phyloP scores from a whole-genome alignment of 2,888 invertebrate species.

The Stegophylla sp. region DNA sequence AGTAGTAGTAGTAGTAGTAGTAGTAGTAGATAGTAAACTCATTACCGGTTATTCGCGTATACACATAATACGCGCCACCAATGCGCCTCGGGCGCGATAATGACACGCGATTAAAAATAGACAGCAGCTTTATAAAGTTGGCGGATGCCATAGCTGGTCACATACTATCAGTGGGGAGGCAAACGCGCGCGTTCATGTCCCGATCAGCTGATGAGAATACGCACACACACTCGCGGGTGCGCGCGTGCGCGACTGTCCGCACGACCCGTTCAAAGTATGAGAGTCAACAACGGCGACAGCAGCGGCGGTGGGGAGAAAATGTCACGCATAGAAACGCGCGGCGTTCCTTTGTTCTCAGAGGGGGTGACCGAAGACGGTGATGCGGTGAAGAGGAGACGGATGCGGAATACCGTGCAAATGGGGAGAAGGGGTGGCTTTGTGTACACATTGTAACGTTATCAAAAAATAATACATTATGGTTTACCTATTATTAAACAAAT shows the following conservation, averaged over 20 bases:
- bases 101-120: slow-evolving; percentile 40
- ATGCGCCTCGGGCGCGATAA: no score
- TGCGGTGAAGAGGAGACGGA: not conserved
- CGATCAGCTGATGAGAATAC: slow-evolving; percentile 39
- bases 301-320: slow-evolving; percentile 25
- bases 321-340: slow-evolving; percentile 41
- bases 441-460: slow-evolving; percentile 30
- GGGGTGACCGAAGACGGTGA: slow-evolving; percentile 10
- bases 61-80: not conserved
- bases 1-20: no score
- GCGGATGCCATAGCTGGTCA: not conserved
- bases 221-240: not conserved
- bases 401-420: not conserved
- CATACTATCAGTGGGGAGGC: slow-evolving; percentile 2
- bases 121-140: not conserved
- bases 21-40: no score
- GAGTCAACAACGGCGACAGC: not conserved
- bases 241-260: not conserved
- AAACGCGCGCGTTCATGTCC: slow-evolving; percentile 12
- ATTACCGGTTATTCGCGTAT: slow-evolving; percentile 14
- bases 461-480: slow-evolving; percentile 21
- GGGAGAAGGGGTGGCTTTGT: slow-evolving; percentile 8
- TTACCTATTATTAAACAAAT: not conserved
- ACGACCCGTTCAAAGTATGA: no score
- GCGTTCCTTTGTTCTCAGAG: slow-evolving; percentile 57